Evolutionary conservation across 2,113 vertebrate genomes (phyloP).

Genomic region (Dasyurus viverrinus): DNA sequence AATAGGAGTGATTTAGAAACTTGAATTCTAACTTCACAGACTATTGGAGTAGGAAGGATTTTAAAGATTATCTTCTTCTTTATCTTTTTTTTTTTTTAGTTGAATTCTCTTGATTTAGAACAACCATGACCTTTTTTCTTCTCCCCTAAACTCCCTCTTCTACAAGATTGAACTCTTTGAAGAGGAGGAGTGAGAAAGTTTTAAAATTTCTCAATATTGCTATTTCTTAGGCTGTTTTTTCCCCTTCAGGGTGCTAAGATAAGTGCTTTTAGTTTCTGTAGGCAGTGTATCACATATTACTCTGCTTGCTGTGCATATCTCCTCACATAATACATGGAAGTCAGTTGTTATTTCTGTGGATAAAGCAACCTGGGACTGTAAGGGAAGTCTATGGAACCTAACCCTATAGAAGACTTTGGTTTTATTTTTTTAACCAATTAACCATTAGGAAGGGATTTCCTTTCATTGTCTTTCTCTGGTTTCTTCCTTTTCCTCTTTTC

Average conservation of each 20-base stretch:
- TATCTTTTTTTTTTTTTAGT: background rate
- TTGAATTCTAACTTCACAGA: background rate
- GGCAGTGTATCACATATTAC: background rate
- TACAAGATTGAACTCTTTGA: background rate
- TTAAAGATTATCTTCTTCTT: background rate
- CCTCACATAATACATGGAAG: background rate
- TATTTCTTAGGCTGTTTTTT: background rate
- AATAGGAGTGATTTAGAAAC: background rate
- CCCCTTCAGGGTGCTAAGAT: background rate
- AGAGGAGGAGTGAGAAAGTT: constrained; percentile 4
- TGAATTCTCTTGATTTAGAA: background rate
- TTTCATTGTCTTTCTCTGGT: constrained; percentile 57
- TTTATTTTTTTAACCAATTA: background rate
- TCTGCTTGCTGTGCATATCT: background rate
- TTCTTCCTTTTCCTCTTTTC: constrained; percentile 62
- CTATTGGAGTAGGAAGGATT: background rate
- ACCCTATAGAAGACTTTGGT: background rate
- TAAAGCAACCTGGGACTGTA: background rate
- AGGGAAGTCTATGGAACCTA: background rate
- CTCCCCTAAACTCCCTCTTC: background rate
- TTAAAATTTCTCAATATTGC: background rate
- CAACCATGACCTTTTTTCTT: background rate
- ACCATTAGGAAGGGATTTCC: constrained; percentile 52
- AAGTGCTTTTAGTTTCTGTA: constrained; percentile 20
- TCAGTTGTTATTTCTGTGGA: background rate